These are phyloP conservation scores for Aphelocoma californica DNA, from an alignment of 2,797 vertebrate species.

Conservation along the genomic window DNA sequence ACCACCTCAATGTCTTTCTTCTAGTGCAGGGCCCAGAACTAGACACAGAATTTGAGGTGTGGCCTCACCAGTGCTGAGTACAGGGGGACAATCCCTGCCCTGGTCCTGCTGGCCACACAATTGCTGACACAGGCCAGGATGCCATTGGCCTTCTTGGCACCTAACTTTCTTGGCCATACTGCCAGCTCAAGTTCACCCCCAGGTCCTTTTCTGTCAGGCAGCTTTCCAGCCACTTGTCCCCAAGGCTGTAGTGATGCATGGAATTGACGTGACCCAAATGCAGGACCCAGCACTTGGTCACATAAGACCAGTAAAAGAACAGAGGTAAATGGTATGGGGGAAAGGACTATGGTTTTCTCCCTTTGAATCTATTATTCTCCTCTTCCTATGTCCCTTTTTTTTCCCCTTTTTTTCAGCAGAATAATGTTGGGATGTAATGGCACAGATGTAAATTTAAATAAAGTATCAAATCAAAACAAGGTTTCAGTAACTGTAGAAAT, in stretches of 20 bases:
- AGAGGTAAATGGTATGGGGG: not conserved
- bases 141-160: not conserved
- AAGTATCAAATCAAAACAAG: not conserved
- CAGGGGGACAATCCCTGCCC: not conserved
- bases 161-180: not conserved
- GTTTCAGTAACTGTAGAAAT: not conserved
- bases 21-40: rapidly evolving
- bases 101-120: not conserved
- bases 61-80: rapidly evolving
- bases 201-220: not conserved
- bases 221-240: not conserved
- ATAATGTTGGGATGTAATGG: not conserved
- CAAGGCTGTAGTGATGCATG: not conserved
- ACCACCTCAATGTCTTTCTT: not conserved
- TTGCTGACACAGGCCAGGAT: rapidly evolving
- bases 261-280: not conserved
- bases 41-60: rapidly evolving
- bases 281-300: not conserved
- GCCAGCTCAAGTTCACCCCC: not conserved
- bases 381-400: not conserved
- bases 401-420: rapidly evolving
- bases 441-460: not conserved
- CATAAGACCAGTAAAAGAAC: not conserved
- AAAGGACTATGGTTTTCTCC: not conserved
- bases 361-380: not conserved